Evolutionary conservation across 2,888 invertebrate genomes (phyloP), one percentile per base, ranked within the genome.

Genomic region (Pilophorus perplexus): DNA sequence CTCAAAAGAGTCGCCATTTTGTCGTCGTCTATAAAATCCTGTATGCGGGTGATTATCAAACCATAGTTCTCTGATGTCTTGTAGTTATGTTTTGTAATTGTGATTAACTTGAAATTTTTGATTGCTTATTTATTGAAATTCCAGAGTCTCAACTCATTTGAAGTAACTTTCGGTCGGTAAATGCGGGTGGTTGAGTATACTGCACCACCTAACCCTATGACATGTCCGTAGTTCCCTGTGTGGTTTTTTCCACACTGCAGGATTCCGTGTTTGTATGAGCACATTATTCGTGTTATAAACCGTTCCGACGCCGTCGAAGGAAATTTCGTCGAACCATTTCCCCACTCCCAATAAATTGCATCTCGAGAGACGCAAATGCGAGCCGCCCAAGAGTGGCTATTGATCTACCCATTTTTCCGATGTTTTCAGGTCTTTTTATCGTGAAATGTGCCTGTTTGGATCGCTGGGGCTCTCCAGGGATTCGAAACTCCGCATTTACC

Each of bases 1-100:
- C 12, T 33, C 33, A 12, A 12, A 33, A 6, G 52, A 67, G 68
- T 68, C 68, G 68, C 68, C 68, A 68, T 68, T 68, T 68, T 68
- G 68, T 52, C 23, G 28, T 52, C 25, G 14, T 28, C 28, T 18
- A 33, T 33, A 52, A 25, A 28, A 52, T 28, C 28, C 25, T 12
- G 52, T 28, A 25, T 25, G 10, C 52, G 52, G 52, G 28, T 52
- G 27, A 28, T 52, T 52, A 46, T 46, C 25, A 23, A 46, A n/a
- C n/a, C n/a, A n/a, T n/a, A n/a, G n/a, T n/a, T n/a, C n/a, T n/a
- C n/a, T n/a, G n/a, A n/a, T n/a, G n/a, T n/a, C n/a, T n/a, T n/a
- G n/a, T n/a, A n/a, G n/a, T n/a, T n/a, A n/a, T n/a, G n/a, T n/a
- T n/a, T n/a, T n/a, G n/a, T n/a, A n/a, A n/a, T n/a, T n/a, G n/a